Percentiles rank a stretch among this genome's conserved stretches.
Evolutionary conservation across 2,113 vertebrate species (phyloP).

Genomic region (Arenaria interpres): DNA sequence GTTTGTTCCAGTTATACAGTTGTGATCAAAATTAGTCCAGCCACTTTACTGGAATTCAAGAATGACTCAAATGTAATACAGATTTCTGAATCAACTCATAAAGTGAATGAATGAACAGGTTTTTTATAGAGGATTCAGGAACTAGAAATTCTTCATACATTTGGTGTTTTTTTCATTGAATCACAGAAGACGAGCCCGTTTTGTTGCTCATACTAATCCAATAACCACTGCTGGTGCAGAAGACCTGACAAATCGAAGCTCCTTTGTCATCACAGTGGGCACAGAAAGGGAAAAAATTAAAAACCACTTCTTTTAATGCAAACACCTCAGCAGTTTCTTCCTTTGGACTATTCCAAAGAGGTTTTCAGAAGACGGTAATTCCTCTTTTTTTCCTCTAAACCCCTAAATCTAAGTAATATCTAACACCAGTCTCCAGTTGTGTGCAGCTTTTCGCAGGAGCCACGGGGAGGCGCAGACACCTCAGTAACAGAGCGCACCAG

Average conservation of each 20-base stretch:
- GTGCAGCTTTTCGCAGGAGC: not conserved
- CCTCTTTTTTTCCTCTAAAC: not conserved
- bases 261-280: not conserved
- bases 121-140: not conserved
- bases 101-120: not conserved
- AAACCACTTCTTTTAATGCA: not conserved
- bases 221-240: not conserved
- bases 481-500: rapidly evolving
- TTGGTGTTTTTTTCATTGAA: not conserved
- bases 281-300: not conserved
- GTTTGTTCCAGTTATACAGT: not conserved
- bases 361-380: rapidly evolving
- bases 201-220: not conserved
- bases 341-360: not conserved
- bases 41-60: not conserved
- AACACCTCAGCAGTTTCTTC: not conserved
- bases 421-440: rapidly evolving
- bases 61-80: not conserved
- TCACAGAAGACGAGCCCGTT: not conserved
- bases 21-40: not conserved
- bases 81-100: not conserved
- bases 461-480: slow-evolving; percentile 17
- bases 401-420: rapidly evolving
- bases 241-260: not conserved
- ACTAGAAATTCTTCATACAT: not conserved